Conservation (phyloP, 1,140 invertebrate species). For the Aphis gossypii region DNA sequence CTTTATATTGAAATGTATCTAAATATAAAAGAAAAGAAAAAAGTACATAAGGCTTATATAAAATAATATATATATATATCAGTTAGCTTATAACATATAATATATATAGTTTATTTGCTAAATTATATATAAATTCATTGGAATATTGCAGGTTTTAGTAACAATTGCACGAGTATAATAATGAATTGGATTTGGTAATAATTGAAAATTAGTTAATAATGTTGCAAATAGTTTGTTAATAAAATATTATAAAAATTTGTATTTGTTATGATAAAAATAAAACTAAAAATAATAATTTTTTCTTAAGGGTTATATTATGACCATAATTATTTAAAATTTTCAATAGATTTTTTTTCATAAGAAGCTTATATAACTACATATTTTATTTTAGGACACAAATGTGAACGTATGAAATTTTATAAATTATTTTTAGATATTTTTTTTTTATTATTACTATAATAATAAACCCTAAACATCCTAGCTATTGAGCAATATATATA, state of each 20-base stretch:
- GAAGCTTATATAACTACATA: no score
- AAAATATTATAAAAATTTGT: not conserved
- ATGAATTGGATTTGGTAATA: not conserved
- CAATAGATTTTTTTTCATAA: not conserved
- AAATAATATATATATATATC: not conserved
- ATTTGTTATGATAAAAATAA: not conserved
- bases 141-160: no score
- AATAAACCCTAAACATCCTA: no score
- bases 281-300: no score
- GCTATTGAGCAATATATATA: no score
- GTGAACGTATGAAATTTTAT: no score
- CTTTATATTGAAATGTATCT: constrained; percentile 13
- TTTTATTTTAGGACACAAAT: no score
- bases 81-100: not conserved
- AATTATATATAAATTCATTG: no score
- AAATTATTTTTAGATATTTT: no score
- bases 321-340: not conserved
- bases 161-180: no score
- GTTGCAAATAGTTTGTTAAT: not conserved
- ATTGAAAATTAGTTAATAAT: not conserved
- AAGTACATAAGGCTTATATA: not conserved
- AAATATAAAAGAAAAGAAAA: not conserved
- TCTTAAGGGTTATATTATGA: not conserved
- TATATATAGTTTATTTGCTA: not conserved
- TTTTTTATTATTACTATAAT: no score